Evolutionary conservation across 1,140 invertebrate genomes (phyloP), one percentile per base, ranked within the genome.

Genomic region (Centruroides sculpturatus): DNA sequence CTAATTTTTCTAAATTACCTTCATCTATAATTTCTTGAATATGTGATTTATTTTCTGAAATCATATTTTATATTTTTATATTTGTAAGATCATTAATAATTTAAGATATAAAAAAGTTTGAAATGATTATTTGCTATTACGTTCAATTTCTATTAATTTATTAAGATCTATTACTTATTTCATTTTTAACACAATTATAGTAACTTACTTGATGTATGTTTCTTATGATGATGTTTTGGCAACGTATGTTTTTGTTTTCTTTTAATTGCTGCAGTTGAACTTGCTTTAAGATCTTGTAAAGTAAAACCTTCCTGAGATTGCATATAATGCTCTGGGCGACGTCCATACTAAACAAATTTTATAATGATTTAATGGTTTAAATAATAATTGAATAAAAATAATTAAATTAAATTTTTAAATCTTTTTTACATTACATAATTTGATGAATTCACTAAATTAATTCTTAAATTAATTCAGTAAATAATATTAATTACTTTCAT

Each of bases 1-100:
- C 76, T 23, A 76, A 60, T 55, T 71, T 69, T 9, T 68, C 70
- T 34, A 77, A 59, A 62, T 74, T 76, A 34, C 75, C 75, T 49
- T 67, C 63, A 6, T 56, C 48, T 35, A 71, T 66, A 46, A 71
- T 51, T 36, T 69, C 68, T 46, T 64, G 59, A 3, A 69, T 63
- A 41, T 69, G 68, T 23, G 56, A 23, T 36, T n/a, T 34, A 13
- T 51, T 34, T 51, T 51, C 23, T 34, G 12, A 34, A 46, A 5
- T 35, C 57, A 3, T 51, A n/a, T 51, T 51, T 5, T 6, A n/a
- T 6, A 51, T 51, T 51, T 51, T 10, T 49, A 1, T 49, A n/a
- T 49, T n/a, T 49, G 9, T 49, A 23, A 1, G 2, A 23, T 23
- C 23, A 23, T 23, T 23, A 23, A 23, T 23, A 23, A 23, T 23